Evolutionary conservation across 2,888 invertebrate genomes (phyloP), one percentile per base, ranked within the genome.

Genomic region (Cylindroiulus punctatus): DNA sequence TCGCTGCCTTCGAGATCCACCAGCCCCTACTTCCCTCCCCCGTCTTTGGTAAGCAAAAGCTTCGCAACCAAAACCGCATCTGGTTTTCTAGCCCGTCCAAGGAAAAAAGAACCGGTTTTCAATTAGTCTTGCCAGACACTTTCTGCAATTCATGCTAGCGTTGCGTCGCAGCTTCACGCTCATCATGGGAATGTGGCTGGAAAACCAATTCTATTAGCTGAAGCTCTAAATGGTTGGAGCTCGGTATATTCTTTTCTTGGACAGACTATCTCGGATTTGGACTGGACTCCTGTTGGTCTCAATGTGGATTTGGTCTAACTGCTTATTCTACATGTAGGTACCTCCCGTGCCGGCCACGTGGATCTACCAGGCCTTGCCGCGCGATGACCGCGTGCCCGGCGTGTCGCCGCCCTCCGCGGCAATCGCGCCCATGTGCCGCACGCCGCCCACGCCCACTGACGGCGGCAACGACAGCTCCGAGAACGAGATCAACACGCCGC

Each of bases 401-500:
- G 30, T 19, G 40, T 81, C 86, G 10, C 81, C 86, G 8, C n/a
- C 83, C n/a, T 12, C 86, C 32, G 19, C 19, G 32, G 65, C 44
- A n/a, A 86, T 86, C 17, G 30, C 17, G 7, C 32, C 81, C 8
- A 17, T 42, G 30, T 30, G 44, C 40, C 30, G 40, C 42, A 85
- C 85, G 5, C 85, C 85, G 17, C 32, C 32, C 19, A 82, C 84
- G 3, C 86, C 86, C 26, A 17, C 36, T 0, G 84, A 30, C 1
- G n/a, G 52, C 47, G 40, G 40, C 17, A 12, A 81, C 52, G 86
- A 86, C 40, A 81, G 81, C 52, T 86, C 86, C 26, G 86, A 81
- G 22, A 86, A 36, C 40, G 86, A 81, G 40, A 86, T 86, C 47
- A 86, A 57, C 52, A 86, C 86, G 7, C 86, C 86, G 52, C 86